These are phyloP conservation scores for Hybos culiciformis DNA, from an alignment of 2,888 invertebrate species.

Conservation along the genomic window DNA sequence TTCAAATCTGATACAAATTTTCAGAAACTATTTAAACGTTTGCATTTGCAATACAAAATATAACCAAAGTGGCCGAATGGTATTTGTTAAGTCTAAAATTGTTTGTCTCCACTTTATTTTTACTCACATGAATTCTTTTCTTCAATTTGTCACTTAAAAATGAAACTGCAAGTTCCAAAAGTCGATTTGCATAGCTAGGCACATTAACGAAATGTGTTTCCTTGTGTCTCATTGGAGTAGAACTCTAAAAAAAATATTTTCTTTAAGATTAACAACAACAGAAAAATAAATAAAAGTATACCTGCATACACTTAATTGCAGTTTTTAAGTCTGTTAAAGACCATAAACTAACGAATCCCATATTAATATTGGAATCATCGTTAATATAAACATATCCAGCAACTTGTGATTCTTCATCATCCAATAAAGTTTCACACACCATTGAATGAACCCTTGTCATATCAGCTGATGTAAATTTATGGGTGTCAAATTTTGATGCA, in stretches of 20 bases:
- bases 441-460: slow-evolving; percentile 77
- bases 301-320: slow-evolving; percentile 66
- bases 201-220: slow-evolving; percentile 77
- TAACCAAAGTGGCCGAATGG: no score
- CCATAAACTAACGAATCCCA: slow-evolving; percentile 74
- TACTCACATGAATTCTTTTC: slow-evolving; percentile 60
- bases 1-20: slow-evolving; percentile 29
- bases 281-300: slow-evolving; percentile 30
- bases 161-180: slow-evolving; percentile 70
- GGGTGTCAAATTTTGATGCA: slow-evolving; percentile 67
- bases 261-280: neutral
- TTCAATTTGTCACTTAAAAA: slow-evolving; percentile 73
- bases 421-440: slow-evolving; percentile 70
- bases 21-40: no score
- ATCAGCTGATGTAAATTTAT: slow-evolving; percentile 62
- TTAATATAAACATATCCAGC: slow-evolving; percentile 74
- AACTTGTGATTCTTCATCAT: slow-evolving; percentile 72
- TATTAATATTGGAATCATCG: slow-evolving; percentile 68
- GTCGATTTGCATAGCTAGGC: slow-evolving; percentile 62
- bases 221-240: slow-evolving; percentile 84
- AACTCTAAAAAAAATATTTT: slow-evolving; percentile 45
- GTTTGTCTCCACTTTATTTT: no score
- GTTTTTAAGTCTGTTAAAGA: slow-evolving; percentile 63
- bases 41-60: no score
- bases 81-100: no score